Base-by-base conservation (phyloP, 1,140 invertebrate genomes). In the Lepidurus apus region DNA sequence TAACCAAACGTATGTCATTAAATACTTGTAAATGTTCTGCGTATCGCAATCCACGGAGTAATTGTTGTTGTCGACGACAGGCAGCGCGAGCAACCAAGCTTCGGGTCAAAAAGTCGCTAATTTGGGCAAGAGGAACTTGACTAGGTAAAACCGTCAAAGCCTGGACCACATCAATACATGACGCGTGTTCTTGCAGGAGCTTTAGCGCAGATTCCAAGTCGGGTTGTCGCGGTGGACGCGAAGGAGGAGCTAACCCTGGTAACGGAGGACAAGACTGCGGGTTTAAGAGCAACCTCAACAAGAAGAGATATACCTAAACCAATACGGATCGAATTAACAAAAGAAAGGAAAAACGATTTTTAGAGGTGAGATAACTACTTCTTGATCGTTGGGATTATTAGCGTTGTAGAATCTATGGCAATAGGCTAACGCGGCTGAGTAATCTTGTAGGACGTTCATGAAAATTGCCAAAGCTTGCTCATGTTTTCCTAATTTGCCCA, bases 381-480 rank as follows among this genome's bases (percentile, higher is more conserved):
- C 80, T 78, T 82, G 81, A 77, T 80, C 81, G 7, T 75, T 76
- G 17, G 77, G 21, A 73, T 82, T 81, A 24, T 79, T 76, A 75
- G 82, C 81, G 44, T 84, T 81, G 81, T 87, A 88, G 78, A 85
- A 83, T 53, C 82, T 84, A n/a, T 91, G 88, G 83, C 96, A 97
- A 86, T 98, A 98, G 77, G 90, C 85, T 82, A 93, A 91, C 0
- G 97, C 97, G 83, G 91, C 90, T 0, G 89, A 83, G 24, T 92
- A 88, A 86, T 98, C 92, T 74, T 94, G 91, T 78, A 91, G 90
- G 82, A 88, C 91, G 87, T 88, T 93, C 82, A 97, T 90, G 84
- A 98, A 98, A 83, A 99, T 96, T 0, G 91, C 91, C 73, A 99
- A 86, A 3, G 94, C 96, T 84, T 98, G 93, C 83, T 98, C 92